Evolutionary conservation across 2,888 invertebrate species (phyloP), one percentile per base, ranked within the genome.

Genomic region (Falcaria lacertinaria): DNA sequence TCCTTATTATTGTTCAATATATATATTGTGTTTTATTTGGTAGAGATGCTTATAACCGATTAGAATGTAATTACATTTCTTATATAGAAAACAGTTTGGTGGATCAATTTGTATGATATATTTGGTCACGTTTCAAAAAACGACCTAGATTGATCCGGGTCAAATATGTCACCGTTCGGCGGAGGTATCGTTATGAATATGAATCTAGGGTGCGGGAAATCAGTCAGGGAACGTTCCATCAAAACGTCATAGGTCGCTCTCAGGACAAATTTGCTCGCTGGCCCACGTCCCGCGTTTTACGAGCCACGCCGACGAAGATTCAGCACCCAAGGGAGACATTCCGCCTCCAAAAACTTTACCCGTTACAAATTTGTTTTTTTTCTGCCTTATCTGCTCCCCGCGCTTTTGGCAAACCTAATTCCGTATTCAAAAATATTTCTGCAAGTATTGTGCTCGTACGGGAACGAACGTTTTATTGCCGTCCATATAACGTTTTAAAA

Each of bases 301-400:
- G 89, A 89, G 77, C 84, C 70, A 69, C 81, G 85, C 86, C 86
- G 81, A 80, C 86, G 87, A 87, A 87, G 87, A 88, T 86, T 89
- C 89, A 88, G 89, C 89, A 87, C 89, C 88, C 89, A 63, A 75
- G 89, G 89, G 89, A 89, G 69, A 80, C 86, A 89, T 89, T 88
- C 82, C 75, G 87, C 87, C 86, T 87, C 87, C 87, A 86, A 88
- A 89, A 89, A 88, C 86, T 89, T 89, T 88, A 88, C 88, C 89
- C 89, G 88, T 88, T 87, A 88, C 88, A 88, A 89, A 88, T 89
- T 89, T 87, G 88, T 89, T 89, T 89, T 88, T 88, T 87, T 85
- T 72, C 72, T 81, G 85, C 87, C 86, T 86, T 89, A 87, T 88
- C 87, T 88, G 86, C 82, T 78, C 81, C 87, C 85, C 86, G 86